Evolutionary conservation across 2,888 invertebrate genomes (phyloP).

Genomic region (Caenorhabditis zanzibari): DNA sequence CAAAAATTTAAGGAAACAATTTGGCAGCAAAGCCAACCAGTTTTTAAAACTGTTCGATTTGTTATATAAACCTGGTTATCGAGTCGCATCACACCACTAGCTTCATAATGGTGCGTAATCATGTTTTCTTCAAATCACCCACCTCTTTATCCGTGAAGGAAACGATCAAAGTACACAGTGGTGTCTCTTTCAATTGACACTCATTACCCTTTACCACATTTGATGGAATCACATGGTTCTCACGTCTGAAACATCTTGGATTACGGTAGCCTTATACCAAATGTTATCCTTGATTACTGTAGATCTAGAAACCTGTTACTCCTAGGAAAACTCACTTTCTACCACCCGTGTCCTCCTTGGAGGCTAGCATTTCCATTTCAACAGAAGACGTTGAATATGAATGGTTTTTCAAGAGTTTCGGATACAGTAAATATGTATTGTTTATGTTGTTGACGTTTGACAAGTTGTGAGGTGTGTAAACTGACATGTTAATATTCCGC

Average conservation of each 20-base stretch:
- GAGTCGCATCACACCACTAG: too few relatives aligned
- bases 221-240: constrained; percentile 27
- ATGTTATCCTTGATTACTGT: too few relatives aligned
- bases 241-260: constrained; percentile 3
- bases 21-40: too few relatives aligned
- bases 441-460: neutral
- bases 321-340: constrained; percentile 1
- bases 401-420: neutral
- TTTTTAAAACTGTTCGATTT: too few relatives aligned
- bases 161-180: constrained; percentile 69
- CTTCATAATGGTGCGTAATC: too few relatives aligned
- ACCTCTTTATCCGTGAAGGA: constrained; percentile 70
- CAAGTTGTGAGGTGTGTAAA: neutral
- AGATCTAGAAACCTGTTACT: too few relatives aligned
- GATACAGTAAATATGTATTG: neutral
- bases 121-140: too few relatives aligned
- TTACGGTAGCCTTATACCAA: too few relatives aligned
- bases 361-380: constrained; percentile 17
- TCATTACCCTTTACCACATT: constrained; percentile 11
- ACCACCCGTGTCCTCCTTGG: constrained; percentile 19
- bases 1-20: too few relatives aligned
- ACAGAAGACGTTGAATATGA: neutral
- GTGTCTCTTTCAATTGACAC: constrained; percentile 34
- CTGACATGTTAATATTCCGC: constrained; percentile 20
- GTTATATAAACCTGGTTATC: too few relatives aligned